Conservation (phyloP, 2,888 invertebrate species). For the Eugnorisma glareosa region DNA sequence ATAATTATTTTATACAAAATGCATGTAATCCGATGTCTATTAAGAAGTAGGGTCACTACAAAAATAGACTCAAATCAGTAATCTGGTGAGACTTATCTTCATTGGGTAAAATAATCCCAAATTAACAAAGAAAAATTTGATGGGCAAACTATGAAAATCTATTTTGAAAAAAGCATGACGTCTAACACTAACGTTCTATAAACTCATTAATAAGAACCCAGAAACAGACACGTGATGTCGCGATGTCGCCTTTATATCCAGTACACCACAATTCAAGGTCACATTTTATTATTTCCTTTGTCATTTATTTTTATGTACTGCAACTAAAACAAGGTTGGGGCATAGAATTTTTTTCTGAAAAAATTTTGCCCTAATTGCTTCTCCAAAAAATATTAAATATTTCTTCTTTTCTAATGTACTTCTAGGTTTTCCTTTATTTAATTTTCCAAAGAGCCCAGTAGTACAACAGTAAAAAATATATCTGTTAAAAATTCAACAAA, state of each 20-base stretch:
- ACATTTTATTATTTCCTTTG: slow-evolving; percentile 25
- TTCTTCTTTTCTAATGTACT: neutral
- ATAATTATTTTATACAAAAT: no score
- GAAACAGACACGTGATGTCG: slow-evolving; percentile 9
- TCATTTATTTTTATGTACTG: slow-evolving; percentile 31
- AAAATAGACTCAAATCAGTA: neutral
- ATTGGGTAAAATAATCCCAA: no score
- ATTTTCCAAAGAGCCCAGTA: neutral
- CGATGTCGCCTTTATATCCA: slow-evolving; percentile 21
- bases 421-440: neutral
- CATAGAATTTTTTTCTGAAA: neutral
- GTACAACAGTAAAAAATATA: neutral
- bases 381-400: neutral
- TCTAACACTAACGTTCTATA: neutral
- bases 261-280: slow-evolving; percentile 26
- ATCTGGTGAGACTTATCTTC: neutral
- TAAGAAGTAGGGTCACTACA: no score
- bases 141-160: neutral
- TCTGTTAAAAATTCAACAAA: neutral
- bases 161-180: neutral
- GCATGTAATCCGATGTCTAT: no score
- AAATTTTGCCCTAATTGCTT: neutral
- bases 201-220: slow-evolving; percentile 17
- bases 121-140: neutral
- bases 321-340: neutral